Base-by-base conservation (phyloP, 2,797 vertebrate species). In the Australoheros facetus region DNA sequence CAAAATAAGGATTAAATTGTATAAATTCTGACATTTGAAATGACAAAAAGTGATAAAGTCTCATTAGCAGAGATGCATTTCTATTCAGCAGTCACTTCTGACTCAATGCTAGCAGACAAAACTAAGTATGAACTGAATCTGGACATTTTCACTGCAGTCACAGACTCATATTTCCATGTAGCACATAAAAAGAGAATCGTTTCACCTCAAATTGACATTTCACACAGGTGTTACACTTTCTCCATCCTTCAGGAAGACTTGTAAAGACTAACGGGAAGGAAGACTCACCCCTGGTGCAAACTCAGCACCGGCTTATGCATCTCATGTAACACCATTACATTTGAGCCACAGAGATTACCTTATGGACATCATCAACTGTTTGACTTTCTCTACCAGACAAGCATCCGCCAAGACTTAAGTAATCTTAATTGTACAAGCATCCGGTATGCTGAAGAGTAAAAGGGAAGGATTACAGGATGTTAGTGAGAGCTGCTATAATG, bases 361-460 rank as follows among this genome's bases (percentile, higher is more conserved):
- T 10, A 32, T 19, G 57, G 45, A 4, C 14, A 39, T 1, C 21
- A 42, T 13, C 9, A 8, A 23, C 14, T 26, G 42, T 64, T 64
- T 59, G 32, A 7, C n/a, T 19, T 45, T 16, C 45, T 48, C 23
- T 45, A 64, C 21, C 8, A 11, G 37, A 45, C 39, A 64, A 17
- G 34, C 42, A 64, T 0, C 59, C 17, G 4, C 37, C 21, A 64
- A 0, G 1, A 7, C 32, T 34, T 34, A 45, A 39, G 3, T 42
- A 1, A 42, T 26, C 23, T 42, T 13, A 62, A 26, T 37, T 37
- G 59, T 37, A 5, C 4, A 0, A 0, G 21, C 23, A 62, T 2
- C 23, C 4, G 16, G 37, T 23, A 0, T 26, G 4, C 59, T 42
- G 1, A 62, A 16, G n/a, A 42, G 37, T 42, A 7, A 62, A 42